phyloP scores from a whole-genome alignment of 35 echinoderm and acorn worm species.

The Amphiura filiformis region DNA sequence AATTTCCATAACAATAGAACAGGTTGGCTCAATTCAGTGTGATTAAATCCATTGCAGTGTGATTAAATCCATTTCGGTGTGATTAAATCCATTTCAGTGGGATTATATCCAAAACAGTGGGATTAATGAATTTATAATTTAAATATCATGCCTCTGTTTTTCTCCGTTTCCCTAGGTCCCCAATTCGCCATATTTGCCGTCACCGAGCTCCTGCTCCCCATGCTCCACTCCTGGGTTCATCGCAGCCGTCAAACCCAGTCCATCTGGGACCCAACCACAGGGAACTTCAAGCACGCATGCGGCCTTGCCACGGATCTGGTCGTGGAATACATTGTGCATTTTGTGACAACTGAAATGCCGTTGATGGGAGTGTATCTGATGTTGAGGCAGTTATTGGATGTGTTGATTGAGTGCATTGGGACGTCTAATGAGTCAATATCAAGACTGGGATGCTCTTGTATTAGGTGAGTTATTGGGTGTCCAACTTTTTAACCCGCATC shows the following conservation, averaged over 20 bases:
- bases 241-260: constrained; percentile 72
- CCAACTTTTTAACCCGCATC: not conserved
- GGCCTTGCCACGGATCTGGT: constrained; percentile 88
- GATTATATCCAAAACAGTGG: too few species aligned
- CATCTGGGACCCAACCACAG: constrained; percentile 67
- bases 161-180: too few species aligned
- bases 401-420: constrained; percentile 93
- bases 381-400: constrained; percentile 83
- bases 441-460: constrained; percentile 96
- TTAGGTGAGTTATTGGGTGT: too few species aligned
- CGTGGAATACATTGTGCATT: constrained; percentile 75
- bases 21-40: too few species aligned
- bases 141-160: too few species aligned
- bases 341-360: constrained; percentile 32
- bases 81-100: too few species aligned
- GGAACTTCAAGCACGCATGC: constrained; percentile 96
- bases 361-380: constrained; percentile 60
- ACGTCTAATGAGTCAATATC: constrained; percentile 86
- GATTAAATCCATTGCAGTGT: too few species aligned
- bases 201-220: constrained; percentile 87
- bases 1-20: too few species aligned
- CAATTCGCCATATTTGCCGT: constrained; percentile 88
- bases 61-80: too few species aligned
- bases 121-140: too few species aligned
- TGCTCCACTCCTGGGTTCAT: constrained; percentile 92